phyloP scores from a whole-genome alignment of 2,888 invertebrate genomes.

The Ashinkailepas kermadecensis region DNA sequence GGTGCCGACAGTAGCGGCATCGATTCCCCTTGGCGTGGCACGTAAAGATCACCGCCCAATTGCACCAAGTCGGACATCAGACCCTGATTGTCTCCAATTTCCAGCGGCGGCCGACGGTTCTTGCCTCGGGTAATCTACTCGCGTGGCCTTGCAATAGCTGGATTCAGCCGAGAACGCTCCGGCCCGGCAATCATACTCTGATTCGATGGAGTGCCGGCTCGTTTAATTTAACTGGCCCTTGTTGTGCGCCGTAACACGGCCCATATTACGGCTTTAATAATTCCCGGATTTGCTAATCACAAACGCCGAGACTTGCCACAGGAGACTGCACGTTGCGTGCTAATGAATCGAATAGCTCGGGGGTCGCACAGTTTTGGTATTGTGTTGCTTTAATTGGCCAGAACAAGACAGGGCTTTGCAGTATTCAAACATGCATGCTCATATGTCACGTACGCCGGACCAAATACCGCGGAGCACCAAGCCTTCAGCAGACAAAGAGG shows the following conservation, averaged over 20 bases:
- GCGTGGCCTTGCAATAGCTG: background rate
- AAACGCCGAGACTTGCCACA: background rate
- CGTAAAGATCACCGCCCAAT: background rate
- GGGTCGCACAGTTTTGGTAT: background rate
- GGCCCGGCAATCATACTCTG: background rate
- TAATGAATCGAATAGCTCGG: background rate
- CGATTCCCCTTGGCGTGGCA: background rate
- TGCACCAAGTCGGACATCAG: background rate
- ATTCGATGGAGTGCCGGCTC: background rate
- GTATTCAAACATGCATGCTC: background rate
- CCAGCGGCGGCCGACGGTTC: background rate
- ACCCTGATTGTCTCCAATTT: background rate
- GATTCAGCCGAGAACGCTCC: background rate
- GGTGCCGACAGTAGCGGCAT: background rate
- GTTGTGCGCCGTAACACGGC: background rate
- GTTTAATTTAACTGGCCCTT: background rate
- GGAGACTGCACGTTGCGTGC: background rate
- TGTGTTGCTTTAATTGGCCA: background rate
- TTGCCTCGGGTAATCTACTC: background rate
- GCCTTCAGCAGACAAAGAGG: too few species aligned
- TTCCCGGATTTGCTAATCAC: background rate
- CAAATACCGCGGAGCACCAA: too few species aligned
- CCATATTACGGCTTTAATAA: slow-evolving; percentile 1
- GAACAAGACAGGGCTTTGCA: background rate
- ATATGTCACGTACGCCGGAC: background rate